A percentile compares a stretch with the other conserved stretches of the same genome.
Conservation (phyloP, 2,113 vertebrate genomes). For the Rhodinocichla rosea region DNA sequence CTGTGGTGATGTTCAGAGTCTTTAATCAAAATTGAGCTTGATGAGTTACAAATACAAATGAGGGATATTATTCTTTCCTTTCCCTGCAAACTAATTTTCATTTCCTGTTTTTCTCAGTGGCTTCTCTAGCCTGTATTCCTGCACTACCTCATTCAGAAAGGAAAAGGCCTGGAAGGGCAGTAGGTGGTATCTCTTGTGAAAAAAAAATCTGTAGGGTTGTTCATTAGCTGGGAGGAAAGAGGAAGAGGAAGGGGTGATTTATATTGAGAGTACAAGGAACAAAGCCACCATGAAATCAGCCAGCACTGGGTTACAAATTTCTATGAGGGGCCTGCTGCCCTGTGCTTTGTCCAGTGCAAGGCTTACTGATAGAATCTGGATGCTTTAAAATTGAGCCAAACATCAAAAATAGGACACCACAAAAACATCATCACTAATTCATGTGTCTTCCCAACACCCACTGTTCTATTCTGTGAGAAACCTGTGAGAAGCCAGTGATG, state of each 20-base stretch:
- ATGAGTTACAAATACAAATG: slow-evolving; percentile 16
- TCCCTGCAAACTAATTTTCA: background rate
- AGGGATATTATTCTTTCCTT: background rate
- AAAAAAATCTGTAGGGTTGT: background rate
- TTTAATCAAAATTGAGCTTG: background rate
- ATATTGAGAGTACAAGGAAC: background rate
- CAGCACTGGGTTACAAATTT: background rate
- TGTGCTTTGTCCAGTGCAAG: background rate
- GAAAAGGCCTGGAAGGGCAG: background rate
- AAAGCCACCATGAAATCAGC: background rate
- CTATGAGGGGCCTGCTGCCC: background rate
- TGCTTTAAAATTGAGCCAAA: background rate
- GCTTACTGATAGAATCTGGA: background rate
- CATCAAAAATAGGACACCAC: background rate
- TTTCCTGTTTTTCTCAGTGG: background rate
- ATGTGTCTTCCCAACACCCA: background rate
- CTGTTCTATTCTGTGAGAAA: background rate
- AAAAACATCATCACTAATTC: slow-evolving; percentile 12
- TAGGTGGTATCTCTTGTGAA: background rate
- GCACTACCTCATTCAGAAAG: background rate
- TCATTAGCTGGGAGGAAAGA: background rate
- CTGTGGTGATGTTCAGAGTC: background rate
- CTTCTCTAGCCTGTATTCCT: background rate
- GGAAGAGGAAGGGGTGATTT: background rate
- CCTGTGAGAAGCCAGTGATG: background rate